Conservation (phyloP, 2,888 invertebrate species). For the Oligia fasciuncula region DNA sequence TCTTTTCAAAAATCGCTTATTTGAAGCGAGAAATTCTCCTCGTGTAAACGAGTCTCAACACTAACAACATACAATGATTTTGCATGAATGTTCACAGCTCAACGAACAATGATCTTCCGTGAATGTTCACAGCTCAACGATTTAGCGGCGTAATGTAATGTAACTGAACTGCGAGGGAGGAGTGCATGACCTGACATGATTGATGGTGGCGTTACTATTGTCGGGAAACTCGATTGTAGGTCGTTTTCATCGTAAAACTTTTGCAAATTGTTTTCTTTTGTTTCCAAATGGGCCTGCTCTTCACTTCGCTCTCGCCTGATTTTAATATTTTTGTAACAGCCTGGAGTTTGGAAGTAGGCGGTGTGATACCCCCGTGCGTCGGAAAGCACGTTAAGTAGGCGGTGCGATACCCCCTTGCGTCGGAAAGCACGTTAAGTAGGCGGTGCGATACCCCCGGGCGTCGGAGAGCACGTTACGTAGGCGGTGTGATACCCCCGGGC, state of each 20-base stretch:
- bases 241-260: neutral
- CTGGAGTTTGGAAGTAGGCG: too few species aligned
- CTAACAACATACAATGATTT: neutral
- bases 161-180: constrained; percentile 9
- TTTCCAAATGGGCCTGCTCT: too few species aligned
- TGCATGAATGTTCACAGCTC: constrained; percentile 10
- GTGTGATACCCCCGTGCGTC: too few species aligned
- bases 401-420: too few species aligned
- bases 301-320: too few species aligned
- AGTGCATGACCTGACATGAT: constrained; percentile 27
- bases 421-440: too few species aligned
- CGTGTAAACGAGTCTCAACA: neutral
- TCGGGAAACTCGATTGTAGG: constrained; percentile 16
- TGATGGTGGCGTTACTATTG: constrained; percentile 14
- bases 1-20: neutral
- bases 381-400: too few species aligned
- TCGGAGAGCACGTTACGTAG: too few species aligned
- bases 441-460: too few species aligned
- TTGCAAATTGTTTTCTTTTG: too few species aligned
- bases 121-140: constrained; percentile 11
- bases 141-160: constrained; percentile 7
- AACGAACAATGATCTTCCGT: neutral
- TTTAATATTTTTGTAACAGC: too few species aligned
- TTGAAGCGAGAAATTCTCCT: neutral
- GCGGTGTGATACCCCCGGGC: too few species aligned